These are phyloP conservation scores for Coelopa frigida DNA, from an alignment of 1,140 invertebrate genomes.

Conservation along the genomic window DNA sequence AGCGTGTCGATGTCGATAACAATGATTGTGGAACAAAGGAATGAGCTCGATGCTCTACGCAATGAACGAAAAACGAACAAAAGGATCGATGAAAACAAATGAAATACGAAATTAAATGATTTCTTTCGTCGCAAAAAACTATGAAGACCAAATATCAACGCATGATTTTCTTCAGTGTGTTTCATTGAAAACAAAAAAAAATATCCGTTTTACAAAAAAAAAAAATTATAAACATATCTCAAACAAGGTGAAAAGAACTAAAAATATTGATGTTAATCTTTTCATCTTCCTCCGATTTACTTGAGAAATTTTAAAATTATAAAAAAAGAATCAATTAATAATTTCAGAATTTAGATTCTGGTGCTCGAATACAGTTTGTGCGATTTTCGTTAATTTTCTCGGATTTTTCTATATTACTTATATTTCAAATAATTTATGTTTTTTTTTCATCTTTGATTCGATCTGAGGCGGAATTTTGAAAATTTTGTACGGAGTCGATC, in stretches of 20 bases:
- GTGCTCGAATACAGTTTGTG: background rate
- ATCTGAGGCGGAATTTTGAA: too few relatives aligned
- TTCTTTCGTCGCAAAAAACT: too few relatives aligned
- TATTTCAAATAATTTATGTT: constrained; percentile 5
- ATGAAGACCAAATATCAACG: too few relatives aligned
- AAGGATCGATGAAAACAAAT: too few relatives aligned
- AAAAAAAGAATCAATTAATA: constrained; percentile 7
- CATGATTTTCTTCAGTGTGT: too few relatives aligned
- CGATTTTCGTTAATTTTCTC: background rate
- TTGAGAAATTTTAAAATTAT: background rate
- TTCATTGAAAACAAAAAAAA: too few relatives aligned
- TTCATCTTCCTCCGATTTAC: constrained; percentile 3
- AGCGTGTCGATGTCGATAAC: too few relatives aligned
- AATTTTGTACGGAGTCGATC: background rate
- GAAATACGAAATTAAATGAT: too few relatives aligned
- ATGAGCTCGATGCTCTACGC: too few relatives aligned
- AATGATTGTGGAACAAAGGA: too few relatives aligned
- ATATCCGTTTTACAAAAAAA: background rate
- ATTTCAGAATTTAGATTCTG: constrained; percentile 6
- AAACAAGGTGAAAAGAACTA: constrained; percentile 1
- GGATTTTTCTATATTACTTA: background rate
- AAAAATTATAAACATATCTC: background rate
- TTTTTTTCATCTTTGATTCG: background rate
- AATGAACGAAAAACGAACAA: too few relatives aligned
- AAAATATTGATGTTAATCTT: background rate